Base-by-base conservation (phyloP, 2,888 invertebrate species). In the Agonopterix arenella region DNA sequence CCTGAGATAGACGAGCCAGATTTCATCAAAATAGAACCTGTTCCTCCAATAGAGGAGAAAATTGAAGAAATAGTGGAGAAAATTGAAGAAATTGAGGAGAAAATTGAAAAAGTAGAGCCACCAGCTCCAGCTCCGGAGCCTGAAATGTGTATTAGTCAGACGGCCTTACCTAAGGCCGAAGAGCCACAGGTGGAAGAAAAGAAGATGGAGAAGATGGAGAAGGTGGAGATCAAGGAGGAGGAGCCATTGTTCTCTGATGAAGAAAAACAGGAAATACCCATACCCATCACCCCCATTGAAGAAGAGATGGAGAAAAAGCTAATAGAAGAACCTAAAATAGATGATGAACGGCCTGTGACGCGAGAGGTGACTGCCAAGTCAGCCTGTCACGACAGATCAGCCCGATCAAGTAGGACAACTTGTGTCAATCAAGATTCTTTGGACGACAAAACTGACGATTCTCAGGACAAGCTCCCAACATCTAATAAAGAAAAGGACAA, bases 361-460 rank as follows among this genome's bases (percentile, higher is more conserved):
- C 68, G 80, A 36, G 84, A 85, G 58, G 64, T 79, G 42, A 70
- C 71, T 8, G 84, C 88, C 0, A 84, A 82, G 52, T 84, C 86
- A 0, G 86, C 88, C 0, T 88, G 86, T 52, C 82, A 85, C 52
- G 89, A 88, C 49, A 67, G 89, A 10, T 85, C 90, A 0, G 76
- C 89, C 0, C 67, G 89, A 7, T 82, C 86, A 0, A 88, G 89
- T 52, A 72, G 81, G 36, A 74, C 71, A 1, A 66, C 80, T 4
- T 77, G 79, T 51, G 72, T 73, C 10, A 84, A 84, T 57, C 84
- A 81, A 48, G 89, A 89, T 55, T 89, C 89, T 1, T 63, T 86
- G 56, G 89, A 89, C 51, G 89, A 89, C 50, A 89, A 89, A 71
- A 89, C 89, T 7, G 89, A 90, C 55, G 89, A 90, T 56, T 86